A percentile compares a stretch with the other conserved stretches of the same genome.
phyloP scores from a whole-genome alignment of 2,113 vertebrate genomes.

The Chloropsis cyanopogon region DNA sequence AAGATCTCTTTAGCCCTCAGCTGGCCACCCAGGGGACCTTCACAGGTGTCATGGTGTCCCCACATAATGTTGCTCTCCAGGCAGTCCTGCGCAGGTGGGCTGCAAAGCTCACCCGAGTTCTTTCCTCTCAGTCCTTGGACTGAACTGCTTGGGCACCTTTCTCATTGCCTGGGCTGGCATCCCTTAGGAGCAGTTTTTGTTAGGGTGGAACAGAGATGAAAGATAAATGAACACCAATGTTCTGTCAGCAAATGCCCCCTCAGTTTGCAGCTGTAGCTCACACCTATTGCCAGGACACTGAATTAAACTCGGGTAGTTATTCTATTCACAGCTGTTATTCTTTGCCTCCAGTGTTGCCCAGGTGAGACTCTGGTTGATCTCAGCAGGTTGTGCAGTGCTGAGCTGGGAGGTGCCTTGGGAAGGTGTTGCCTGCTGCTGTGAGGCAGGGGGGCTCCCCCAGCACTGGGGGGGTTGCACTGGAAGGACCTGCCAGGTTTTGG shows the following conservation, averaged over 20 bases:
- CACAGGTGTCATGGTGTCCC: not conserved
- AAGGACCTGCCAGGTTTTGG: not conserved
- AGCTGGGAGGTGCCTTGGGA: too few relatives aligned
- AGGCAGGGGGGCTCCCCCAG: not conserved
- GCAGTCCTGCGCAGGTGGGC: not conserved
- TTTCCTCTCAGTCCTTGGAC: not conserved
- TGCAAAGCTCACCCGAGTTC: not conserved
- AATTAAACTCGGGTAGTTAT: not conserved
- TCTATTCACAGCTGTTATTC: not conserved
- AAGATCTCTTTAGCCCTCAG: not conserved
- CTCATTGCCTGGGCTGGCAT: not conserved
- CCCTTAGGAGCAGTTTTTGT: not conserved
- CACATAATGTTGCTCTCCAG: not conserved
- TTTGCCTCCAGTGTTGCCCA: not conserved
- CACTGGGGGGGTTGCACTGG: not conserved
- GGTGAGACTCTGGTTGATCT: not conserved
- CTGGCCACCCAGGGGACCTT: not conserved
- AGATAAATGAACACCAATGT: not conserved
- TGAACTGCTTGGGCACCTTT: rapidly evolving
- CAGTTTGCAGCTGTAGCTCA: not conserved
- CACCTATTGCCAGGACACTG: not conserved
- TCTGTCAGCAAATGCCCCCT: not conserved
- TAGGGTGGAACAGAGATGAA: not conserved
- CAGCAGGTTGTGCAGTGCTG: not conserved
- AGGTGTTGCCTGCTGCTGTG: too few relatives aligned